These are phyloP conservation scores for Lutraria rhynchaena DNA, from an alignment of 1,140 invertebrate species.

Conservation along the genomic window DNA sequence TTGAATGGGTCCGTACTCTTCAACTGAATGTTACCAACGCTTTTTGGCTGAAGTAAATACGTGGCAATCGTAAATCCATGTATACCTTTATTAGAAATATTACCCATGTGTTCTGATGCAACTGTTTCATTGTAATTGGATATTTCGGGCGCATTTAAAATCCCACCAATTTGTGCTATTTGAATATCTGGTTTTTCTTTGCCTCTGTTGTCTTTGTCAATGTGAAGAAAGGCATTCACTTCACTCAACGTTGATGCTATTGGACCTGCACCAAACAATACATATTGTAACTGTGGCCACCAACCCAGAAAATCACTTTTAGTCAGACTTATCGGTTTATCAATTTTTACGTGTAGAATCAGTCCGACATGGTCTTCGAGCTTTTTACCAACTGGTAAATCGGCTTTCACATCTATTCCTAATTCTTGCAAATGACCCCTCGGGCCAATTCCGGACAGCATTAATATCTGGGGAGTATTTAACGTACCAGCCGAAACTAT, in stretches of 20 bases:
- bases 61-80: not conserved
- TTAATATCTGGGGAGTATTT: conserved; percentile 93
- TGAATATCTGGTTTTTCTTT: conserved; percentile 14
- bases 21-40: not conserved
- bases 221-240: conserved; percentile 12
- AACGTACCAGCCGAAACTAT: conserved; percentile 88
- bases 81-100: not conserved
- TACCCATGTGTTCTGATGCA: not conserved
- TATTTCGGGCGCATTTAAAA: not conserved
- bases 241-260: not conserved
- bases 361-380: conserved; percentile 7
- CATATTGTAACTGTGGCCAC: not conserved
- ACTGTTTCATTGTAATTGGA: not conserved
- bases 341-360: not conserved
- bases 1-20: conserved; percentile 17
- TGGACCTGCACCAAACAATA: conserved; percentile 3
- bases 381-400: conserved; percentile 32
- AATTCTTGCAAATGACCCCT: conserved; percentile 39
- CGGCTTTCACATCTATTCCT: not conserved
- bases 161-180: not conserved
- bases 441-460: conserved; percentile 94
- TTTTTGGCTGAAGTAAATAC: conserved; percentile 16
- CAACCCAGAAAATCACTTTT: not conserved
- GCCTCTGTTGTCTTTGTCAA: not conserved
- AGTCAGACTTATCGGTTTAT: conserved; percentile 7